Conservation (phyloP, 2,113 vertebrate genomes). For the Atherinomorus stipes region DNA sequence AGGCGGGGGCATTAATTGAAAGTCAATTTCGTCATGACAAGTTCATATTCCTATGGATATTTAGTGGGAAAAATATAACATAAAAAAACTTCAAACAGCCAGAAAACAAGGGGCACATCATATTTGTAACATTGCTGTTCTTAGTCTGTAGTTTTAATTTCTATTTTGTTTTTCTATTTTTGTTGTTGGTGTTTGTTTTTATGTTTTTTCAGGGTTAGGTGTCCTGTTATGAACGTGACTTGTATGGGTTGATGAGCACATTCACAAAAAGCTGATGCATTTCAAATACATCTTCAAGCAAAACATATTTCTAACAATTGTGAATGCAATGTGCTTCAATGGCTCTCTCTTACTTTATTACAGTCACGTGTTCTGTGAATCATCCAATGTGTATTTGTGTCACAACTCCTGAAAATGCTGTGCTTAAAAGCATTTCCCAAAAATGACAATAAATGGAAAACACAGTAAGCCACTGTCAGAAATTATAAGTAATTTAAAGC, state of each 20-base stretch:
- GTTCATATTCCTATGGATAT: slow-evolving; percentile 79
- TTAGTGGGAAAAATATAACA: slow-evolving; percentile 67
- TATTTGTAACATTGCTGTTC: slow-evolving; percentile 69
- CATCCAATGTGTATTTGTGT: slow-evolving; percentile 44
- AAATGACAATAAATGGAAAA: slow-evolving; percentile 20
- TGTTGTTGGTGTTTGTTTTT: no score
- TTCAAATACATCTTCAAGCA: slow-evolving; percentile 40
- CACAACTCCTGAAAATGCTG: slow-evolving; percentile 8
- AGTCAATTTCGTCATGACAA: slow-evolving; percentile 73
- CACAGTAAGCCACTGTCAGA: not conserved
- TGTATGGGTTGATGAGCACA: slow-evolving; percentile 76
- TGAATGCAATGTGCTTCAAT: slow-evolving; percentile 38
- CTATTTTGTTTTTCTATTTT: slow-evolving; percentile 26
- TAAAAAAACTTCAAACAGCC: slow-evolving; percentile 65
- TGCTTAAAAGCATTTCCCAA: not conserved
- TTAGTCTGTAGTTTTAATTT: slow-evolving; percentile 72
- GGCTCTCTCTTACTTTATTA: slow-evolving; percentile 30
- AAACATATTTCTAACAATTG: slow-evolving; percentile 43
- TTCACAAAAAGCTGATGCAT: slow-evolving; percentile 54
- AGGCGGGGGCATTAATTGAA: slow-evolving; percentile 72
- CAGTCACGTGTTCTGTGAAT: slow-evolving; percentile 48
- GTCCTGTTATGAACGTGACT: slow-evolving; percentile 55
- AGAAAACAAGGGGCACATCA: slow-evolving; percentile 72
- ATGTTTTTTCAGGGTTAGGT: slow-evolving; percentile 46
- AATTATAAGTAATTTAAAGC: slow-evolving; percentile 5